A percentile compares a stretch with the other conserved stretches of the same genome.
Conservation (phyloP, 2,888 invertebrate genomes). For the Celastrina argiolus region DNA sequence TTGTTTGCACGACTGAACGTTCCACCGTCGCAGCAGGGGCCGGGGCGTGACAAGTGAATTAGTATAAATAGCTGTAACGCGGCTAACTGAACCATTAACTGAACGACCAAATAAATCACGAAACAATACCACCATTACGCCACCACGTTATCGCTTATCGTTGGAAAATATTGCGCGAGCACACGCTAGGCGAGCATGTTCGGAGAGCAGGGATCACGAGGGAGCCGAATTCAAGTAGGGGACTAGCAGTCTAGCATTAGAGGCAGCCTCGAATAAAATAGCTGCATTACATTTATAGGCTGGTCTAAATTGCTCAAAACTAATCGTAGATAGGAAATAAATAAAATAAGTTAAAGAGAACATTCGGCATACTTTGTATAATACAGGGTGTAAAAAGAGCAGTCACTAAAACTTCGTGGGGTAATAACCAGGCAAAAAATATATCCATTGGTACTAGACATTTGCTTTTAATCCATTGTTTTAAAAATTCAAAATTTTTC, state of each 20-base stretch:
- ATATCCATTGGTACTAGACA: too few relatives aligned
- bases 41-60: constrained; percentile 21
- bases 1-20: constrained; percentile 41
- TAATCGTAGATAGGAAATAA: too few relatives aligned
- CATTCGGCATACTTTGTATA: too few relatives aligned
- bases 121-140: not conserved
- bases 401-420: too few relatives aligned
- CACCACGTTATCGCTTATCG: not conserved
- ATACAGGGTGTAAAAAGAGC: too few relatives aligned
- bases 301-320: too few relatives aligned
- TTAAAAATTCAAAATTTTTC: too few relatives aligned
- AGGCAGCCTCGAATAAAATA: too few relatives aligned
- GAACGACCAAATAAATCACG: not conserved
- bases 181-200: not conserved
- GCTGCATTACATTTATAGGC: too few relatives aligned
- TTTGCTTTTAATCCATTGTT: too few relatives aligned
- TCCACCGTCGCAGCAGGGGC: constrained; percentile 25
- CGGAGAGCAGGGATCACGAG: not conserved
- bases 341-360: too few relatives aligned
- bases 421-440: too few relatives aligned
- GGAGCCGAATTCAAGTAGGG: not conserved
- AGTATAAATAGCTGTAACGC: constrained; percentile 11
- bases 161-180: not conserved
- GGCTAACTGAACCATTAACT: not conserved
- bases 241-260: not conserved